phyloP scores from a whole-genome alignment of 2,888 invertebrate genomes.

The Rhimphoctona megacephalus region DNA sequence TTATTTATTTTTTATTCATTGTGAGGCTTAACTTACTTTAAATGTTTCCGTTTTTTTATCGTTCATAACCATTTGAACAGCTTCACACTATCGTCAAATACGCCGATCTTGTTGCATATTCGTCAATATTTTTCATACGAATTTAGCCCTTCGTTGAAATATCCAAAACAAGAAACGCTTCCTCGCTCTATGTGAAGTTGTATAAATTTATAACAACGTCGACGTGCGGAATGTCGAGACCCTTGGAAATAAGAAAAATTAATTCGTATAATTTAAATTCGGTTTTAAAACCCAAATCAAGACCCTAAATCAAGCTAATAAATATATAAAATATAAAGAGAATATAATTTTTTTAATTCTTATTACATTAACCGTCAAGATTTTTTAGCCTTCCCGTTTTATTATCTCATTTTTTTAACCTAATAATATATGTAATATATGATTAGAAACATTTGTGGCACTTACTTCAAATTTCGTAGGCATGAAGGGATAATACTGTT shows the following conservation, averaged over 20 bases:
- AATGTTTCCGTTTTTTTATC: too few species aligned
- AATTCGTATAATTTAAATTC: neutral
- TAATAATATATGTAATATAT: neutral
- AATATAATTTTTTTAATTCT: neutral
- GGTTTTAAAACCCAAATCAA: slow-evolving; percentile 89
- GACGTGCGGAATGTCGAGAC: slow-evolving; percentile 99
- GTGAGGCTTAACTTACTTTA: too few species aligned
- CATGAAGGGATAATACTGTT: slow-evolving; percentile 97
- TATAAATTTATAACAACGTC: slow-evolving; percentile 99
- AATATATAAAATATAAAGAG: neutral
- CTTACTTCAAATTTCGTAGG: slow-evolving; percentile 97
- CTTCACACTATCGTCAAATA: too few species aligned
- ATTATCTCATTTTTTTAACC: neutral
- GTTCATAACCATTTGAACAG: too few species aligned
- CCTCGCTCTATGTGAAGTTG: too few species aligned
- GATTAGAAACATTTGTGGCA: neutral
- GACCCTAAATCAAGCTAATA: slow-evolving; percentile 88
- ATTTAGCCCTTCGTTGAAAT: too few species aligned
- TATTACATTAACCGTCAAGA: neutral
- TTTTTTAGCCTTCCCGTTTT: too few species aligned
- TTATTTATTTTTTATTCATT: too few species aligned
- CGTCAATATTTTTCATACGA: too few species aligned
- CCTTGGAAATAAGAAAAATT: slow-evolving; percentile 86
- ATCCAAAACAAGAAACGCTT: too few species aligned
- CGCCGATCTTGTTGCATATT: too few species aligned